Evolutionary conservation across 2,888 invertebrate species (phyloP), one percentile per base, ranked within the genome.

Genomic region (Napeogenes inachia): DNA sequence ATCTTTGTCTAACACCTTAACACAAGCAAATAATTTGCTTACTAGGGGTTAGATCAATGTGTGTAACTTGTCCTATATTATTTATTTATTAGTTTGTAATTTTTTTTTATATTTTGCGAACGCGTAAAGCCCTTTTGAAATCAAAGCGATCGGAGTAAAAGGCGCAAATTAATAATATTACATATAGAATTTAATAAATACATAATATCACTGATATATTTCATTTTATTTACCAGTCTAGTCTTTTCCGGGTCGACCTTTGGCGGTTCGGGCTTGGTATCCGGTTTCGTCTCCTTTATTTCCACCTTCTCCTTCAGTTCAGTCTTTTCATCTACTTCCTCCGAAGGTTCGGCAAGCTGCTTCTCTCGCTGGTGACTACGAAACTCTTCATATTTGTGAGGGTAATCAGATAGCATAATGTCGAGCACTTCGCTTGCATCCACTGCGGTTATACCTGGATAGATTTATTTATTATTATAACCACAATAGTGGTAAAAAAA

Each of bases 321-420:
- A 1, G 66, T 35, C 60, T 73, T 73, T 5, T 68, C 70, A 2
- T 62, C 47, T 13, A 62, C 59, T 4, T 69, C 71, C 4, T 66
- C 70, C 0, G 65, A 66, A 0, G 76, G 68, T 45, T 71, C 81
- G 2, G 77, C 72, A 13, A 81, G 73, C 59, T 85, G 95, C 73
- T 93, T 78, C 64, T 80, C 93, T 4, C 80, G 90, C 80, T 94
- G 93, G 73, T 94, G 92, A 69, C 94, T 93, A 61, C 96, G 93
- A 80, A 95, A 96, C 77, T 98, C 98, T 82, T 97, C 96, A 80
- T 98, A 99, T 78, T 98, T 98, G 66, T 96, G 96, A 54, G 97
- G 97, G 85, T 98, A 99, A 87, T 99, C 99, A 45, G 95, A 94
- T 70, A 95, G 94, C 98, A 99, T 98, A 62, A 99, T 95, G 79